Percentiles rank a stretch among this genome's conserved stretches.
Conservation (phyloP, 2,797 vertebrate species). For the Sitta carolinensis region DNA sequence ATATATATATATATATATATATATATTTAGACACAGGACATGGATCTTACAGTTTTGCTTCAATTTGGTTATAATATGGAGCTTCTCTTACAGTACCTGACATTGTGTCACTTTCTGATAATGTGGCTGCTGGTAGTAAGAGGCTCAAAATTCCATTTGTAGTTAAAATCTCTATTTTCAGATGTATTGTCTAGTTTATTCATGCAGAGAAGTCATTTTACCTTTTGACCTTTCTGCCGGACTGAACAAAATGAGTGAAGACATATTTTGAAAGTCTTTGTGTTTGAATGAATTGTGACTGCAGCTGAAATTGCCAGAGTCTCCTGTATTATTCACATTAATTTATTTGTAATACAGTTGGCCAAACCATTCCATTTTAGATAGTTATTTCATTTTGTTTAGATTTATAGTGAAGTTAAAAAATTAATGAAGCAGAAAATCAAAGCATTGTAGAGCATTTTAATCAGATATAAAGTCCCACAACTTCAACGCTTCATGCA, state of each 20-base stretch:
- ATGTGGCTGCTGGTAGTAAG: background rate
- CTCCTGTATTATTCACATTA: background rate
- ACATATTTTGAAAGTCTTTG: background rate
- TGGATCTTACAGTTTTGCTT: background rate
- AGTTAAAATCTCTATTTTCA: constrained; percentile 57
- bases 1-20: too few species aligned
- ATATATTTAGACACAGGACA: background rate
- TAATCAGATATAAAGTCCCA: background rate
- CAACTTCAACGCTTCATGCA: background rate
- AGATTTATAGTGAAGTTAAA: constrained; percentile 25
- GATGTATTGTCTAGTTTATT: constrained; percentile 35
- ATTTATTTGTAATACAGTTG: background rate
- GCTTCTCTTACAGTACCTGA: constrained; percentile 9
- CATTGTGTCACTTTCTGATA: constrained; percentile 23
- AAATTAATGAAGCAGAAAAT: constrained; percentile 43
- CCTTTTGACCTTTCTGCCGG: constrained; percentile 50
- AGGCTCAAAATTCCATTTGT: constrained; percentile 16
- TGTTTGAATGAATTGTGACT: background rate
- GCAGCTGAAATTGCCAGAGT: background rate
- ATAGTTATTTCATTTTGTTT: constrained; percentile 16
- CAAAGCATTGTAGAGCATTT: background rate
- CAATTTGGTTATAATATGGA: background rate
- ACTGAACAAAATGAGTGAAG: constrained; percentile 31
- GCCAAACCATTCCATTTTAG: background rate
- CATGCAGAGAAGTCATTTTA: constrained; percentile 46